Conservation (phyloP, 1,140 invertebrate species). For the Theocolax elegans region DNA sequence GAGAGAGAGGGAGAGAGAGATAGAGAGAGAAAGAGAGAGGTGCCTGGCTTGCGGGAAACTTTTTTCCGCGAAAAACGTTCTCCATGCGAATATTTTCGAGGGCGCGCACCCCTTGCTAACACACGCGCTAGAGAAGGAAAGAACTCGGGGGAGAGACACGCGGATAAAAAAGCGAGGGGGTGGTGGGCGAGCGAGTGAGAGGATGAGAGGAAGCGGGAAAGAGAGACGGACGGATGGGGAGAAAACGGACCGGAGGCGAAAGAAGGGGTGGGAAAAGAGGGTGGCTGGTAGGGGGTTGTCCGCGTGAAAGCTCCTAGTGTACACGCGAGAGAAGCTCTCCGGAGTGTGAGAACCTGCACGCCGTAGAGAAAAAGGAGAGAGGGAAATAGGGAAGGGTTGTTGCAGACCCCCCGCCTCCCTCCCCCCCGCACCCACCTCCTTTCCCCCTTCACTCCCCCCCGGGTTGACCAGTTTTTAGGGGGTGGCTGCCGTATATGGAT, state of each 20-base stretch:
- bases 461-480: not conserved
- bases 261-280: constrained; percentile 34
- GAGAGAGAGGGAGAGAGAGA: not conserved
- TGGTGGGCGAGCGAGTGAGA: not conserved
- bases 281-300: constrained; percentile 28
- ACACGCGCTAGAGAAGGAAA: constrained; percentile 20
- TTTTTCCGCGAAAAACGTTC: constrained; percentile 42
- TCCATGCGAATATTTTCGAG: constrained; percentile 42
- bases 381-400: constrained; percentile 41
- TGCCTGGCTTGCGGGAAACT: constrained; percentile 30
- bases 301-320: constrained; percentile 43
- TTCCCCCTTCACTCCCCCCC: too few relatives aligned
- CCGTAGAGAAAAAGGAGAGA: constrained; percentile 44
- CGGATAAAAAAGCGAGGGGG: constrained; percentile 38
- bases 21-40: constrained; percentile 11
- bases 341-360: constrained; percentile 45
- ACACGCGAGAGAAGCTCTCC: constrained; percentile 40
- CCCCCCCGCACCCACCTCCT: too few relatives aligned
- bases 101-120: constrained; percentile 16
- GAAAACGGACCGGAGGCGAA: constrained; percentile 39
- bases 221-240: constrained; percentile 1
- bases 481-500: not conserved
- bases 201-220: not conserved
- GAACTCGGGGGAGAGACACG: constrained; percentile 35
- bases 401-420: too few relatives aligned